Base-by-base conservation (phyloP, 2,888 invertebrate species). In the Dexiosoma caninum region DNA sequence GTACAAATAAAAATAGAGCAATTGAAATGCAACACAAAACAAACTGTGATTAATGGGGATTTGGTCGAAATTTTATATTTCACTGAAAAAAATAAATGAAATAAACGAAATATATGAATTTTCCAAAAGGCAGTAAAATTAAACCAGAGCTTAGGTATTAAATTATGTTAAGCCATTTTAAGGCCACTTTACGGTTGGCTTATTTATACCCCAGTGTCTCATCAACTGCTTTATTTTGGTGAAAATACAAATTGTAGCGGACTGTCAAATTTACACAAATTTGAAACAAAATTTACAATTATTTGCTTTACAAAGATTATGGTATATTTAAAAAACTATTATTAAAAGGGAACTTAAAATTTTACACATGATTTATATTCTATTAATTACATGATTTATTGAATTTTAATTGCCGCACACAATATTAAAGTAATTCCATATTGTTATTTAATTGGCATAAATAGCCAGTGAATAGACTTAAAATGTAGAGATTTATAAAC, bases 301-400 rank as follows among this genome's bases (percentile, higher is more conserved):
- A n/a, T n/a, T n/a, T n/a, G n/a, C n/a, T n/a, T n/a, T n/a, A n/a
- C 10, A 27, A 0, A 51, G 37, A 32, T n/a, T n/a, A 49, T 51
- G 12, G 2, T 12, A 9, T 5, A 16, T n/a, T n/a, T 30, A 14
- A 37, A 9, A 16, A 49, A 16, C 4, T 8, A n/a, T 30, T 55
- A 57, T 42, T 57, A 57, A 35, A 53, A 46, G 7, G 1, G 4
- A 5, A 37, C 35, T 27, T 9, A 16, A 59, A 46, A 46, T 35
- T 59, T 14, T 59, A 2, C 37, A 23, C 19, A 4, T 51, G 27
- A 70, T 59, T 69, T 49, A 71, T 71, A 51, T 49, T 7, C 49
- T 27, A n/a, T 59, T 59, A 59, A 70, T 70, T 59, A 69, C 10
- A 10, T 12, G 3, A 37, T 10, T 49, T 46, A 27, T 42, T 59